Evolutionary conservation across 2,113 vertebrate species (phyloP), one percentile per base, ranked within the genome.

Genomic region (Lepidothrix coronata): DNA sequence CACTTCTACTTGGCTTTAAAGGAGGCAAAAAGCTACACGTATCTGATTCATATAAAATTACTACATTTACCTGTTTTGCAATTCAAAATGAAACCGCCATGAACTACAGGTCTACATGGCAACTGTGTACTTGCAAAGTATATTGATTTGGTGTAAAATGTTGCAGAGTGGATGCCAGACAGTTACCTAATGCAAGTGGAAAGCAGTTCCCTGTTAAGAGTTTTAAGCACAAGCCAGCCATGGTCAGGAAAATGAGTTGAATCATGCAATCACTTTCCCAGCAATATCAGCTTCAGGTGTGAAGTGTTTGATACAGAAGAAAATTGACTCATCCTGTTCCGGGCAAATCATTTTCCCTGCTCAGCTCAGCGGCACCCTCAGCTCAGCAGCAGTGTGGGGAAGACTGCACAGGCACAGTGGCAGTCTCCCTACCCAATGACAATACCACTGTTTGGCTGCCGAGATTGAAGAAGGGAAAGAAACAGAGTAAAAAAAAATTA

Each of bases 271-370:
- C 76, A 8, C 48, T 85, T 54, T 79, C 71, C 52, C 73, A 84
- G 78, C 74, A 76, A 63, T 44, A 70, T 44, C 90, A 85, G 25
- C 65, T 70, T 90, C 76, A 94, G 73, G 68, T 94, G 84, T 75
- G n/a, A 94, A 93, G 55, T 54, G 62, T 81, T 74, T 84, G 85
- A 78, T 74, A 88, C 31, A 85, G 46, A 88, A 80, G 87, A 90
- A 73, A 86, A 71, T 52, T 49, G 74, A 94, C n/a, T 83, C 78
- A 85, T 89, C 51, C 61, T 61, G 37, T 54, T 93, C 31, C 80
- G 68, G 67, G 55, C 79, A 83, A 78, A 74, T 75, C 30, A 70
- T 30, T 49, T 91, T 90, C 59, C 41, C 67, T 49, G 75, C 41
- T 39, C 39, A 11, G 39, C 39, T 39, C 39, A 39, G 39, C 11